Evolutionary conservation across 2,113 vertebrate species (phyloP).

Genomic region (Rhombomys opimus): DNA sequence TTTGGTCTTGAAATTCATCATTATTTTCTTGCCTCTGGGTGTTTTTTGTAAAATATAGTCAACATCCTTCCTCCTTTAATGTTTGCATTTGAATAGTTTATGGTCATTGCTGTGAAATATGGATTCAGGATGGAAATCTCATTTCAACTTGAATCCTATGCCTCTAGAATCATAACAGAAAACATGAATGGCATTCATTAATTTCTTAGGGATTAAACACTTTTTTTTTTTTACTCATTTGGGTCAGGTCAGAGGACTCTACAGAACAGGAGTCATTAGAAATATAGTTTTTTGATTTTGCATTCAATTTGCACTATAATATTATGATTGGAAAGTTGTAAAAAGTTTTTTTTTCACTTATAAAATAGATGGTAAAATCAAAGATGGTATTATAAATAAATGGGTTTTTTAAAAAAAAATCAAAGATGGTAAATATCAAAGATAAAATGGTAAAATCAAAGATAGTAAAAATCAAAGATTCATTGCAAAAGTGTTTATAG

Average conservation of each 20-base stretch:
- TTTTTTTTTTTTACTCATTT: not conserved
- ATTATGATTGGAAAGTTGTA: not conserved
- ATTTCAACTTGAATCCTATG: not conserved
- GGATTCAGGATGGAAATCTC: not conserved
- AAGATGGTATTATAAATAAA: too few relatives aligned
- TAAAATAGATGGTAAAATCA: not conserved
- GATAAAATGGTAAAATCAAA: too few relatives aligned
- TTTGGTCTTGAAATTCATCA: not conserved
- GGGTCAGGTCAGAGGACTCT: not conserved
- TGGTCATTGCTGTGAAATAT: not conserved
- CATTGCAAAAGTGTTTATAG: not conserved
- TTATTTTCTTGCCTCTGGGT: not conserved
- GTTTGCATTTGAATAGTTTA: constrained; percentile 17
- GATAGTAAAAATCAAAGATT: not conserved
- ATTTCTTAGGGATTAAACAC: not conserved
- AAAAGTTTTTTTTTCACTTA: not conserved
- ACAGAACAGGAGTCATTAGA: not conserved
- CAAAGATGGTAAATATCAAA: too few relatives aligned
- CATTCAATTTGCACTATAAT: not conserved
- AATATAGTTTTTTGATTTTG: not conserved
- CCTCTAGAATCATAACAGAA: not conserved
- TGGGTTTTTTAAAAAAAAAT: too few relatives aligned
- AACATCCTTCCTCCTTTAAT: not conserved
- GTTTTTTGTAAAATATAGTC: constrained; percentile 30
- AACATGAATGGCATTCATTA: not conserved